Percentiles rank a stretch among this genome's conserved stretches.
These are phyloP conservation scores for Heliothis subflexa DNA, from an alignment of 1,140 invertebrate genomes.

Conservation along the genomic window DNA sequence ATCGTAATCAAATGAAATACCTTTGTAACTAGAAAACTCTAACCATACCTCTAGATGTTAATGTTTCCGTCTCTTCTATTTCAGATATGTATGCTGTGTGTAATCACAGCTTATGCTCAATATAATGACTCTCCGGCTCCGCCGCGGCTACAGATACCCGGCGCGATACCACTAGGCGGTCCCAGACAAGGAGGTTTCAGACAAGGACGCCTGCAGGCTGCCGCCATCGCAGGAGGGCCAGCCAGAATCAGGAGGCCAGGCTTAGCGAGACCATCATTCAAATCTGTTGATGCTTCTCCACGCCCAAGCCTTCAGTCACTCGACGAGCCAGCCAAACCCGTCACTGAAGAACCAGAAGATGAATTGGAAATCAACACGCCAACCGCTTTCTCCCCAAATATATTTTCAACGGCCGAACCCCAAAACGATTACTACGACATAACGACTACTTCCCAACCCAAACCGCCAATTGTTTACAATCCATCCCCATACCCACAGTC, in stretches of 20 bases:
- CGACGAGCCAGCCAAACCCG: conserved; percentile 86
- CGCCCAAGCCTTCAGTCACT: conserved; percentile 82
- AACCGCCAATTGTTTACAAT: conserved; percentile 76
- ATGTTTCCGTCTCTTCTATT: conserved; percentile 59
- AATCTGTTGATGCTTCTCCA: conserved; percentile 84
- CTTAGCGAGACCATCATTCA: conserved; percentile 84
- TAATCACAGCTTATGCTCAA: conserved; percentile 83
- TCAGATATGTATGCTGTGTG: conserved; percentile 83
- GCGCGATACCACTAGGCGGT: conserved; percentile 85
- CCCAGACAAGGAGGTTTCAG: conserved; percentile 74
- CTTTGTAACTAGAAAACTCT: not conserved
- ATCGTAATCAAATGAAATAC: not conserved
- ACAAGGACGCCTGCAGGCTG: conserved; percentile 77
- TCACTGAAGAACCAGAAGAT: conserved; percentile 87
- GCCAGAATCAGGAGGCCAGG: conserved; percentile 84
- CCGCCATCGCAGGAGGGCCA: conserved; percentile 58
- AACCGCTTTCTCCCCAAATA: conserved; percentile 73
- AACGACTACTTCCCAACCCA: conserved; percentile 82
- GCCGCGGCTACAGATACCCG: conserved; percentile 87
- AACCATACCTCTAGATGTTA: not conserved
- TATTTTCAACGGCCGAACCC: conserved; percentile 75
- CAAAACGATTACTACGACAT: conserved; percentile 83
- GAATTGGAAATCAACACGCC: conserved; percentile 82
- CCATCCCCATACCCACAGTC: conserved; percentile 74
- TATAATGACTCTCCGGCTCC: conserved; percentile 85